phyloP scores from a whole-genome alignment of 2,888 invertebrate species.

The Itoplectis maculator region DNA sequence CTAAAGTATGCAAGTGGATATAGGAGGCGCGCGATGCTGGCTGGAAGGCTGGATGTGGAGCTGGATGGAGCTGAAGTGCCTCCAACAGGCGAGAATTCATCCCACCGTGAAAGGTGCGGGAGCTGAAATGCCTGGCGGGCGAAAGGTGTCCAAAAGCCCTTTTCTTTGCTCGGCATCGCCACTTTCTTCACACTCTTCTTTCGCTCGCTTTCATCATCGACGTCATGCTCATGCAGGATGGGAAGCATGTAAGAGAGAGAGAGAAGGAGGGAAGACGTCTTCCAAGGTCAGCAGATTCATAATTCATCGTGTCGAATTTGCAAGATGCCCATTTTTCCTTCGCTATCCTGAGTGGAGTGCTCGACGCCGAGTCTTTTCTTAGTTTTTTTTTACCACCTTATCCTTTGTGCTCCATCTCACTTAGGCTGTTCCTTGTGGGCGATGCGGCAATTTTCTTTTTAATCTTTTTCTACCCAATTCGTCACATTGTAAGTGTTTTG shows the following conservation, averaged over 20 bases:
- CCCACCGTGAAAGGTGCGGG: background rate
- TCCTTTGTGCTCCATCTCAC: slow-evolving; percentile 15
- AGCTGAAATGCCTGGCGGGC: slow-evolving; percentile 24
- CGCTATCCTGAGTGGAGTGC: slow-evolving; percentile 31
- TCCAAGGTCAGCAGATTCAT: slow-evolving; percentile 60
- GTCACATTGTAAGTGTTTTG: background rate
- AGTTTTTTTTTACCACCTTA: slow-evolving; percentile 3
- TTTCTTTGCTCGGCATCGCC: slow-evolving; percentile 30
- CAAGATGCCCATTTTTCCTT: slow-evolving; percentile 43
- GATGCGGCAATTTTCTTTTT: slow-evolving; percentile 13
- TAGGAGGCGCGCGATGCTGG: background rate
- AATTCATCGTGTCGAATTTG: slow-evolving; percentile 66
- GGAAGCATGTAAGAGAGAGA: slow-evolving; percentile 8
- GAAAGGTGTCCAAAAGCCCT: slow-evolving; percentile 15
- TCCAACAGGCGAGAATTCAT: slow-evolving; percentile 6
- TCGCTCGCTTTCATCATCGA: slow-evolving; percentile 9
- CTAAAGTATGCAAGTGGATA: slow-evolving; percentile 17
- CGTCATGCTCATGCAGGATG: too few relatives aligned
- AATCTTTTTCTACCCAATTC: background rate
- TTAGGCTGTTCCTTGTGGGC: slow-evolving; percentile 8
- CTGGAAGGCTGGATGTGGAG: too few relatives aligned
- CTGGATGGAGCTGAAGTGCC: slow-evolving; percentile 2
- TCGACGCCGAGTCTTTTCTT: slow-evolving; percentile 27
- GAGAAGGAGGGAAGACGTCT: slow-evolving; percentile 3
- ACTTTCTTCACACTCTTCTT: slow-evolving; percentile 32